These are phyloP conservation scores for Vidua chalybeata DNA, from an alignment of 2,113 vertebrate genomes.

Conservation along the genomic window DNA sequence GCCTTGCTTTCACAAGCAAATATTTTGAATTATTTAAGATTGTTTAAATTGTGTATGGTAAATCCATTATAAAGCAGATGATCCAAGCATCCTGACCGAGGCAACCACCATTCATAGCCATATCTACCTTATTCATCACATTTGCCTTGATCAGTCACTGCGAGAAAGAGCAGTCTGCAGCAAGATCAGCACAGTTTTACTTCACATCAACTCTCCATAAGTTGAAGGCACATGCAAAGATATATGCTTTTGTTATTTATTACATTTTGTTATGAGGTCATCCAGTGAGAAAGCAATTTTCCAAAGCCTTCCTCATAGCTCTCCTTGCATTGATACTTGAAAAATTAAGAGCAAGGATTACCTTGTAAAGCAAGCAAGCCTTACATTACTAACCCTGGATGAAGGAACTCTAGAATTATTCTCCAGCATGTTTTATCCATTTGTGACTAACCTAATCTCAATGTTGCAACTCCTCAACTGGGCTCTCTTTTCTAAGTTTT, in stretches of 20 bases:
- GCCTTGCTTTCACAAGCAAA: neutral
- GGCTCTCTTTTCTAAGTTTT: neutral
- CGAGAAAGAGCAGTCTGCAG: neutral
- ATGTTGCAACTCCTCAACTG: neutral
- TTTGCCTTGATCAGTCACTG: neutral
- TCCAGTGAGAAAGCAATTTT: neutral
- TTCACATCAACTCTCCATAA: neutral
- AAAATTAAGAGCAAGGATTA: neutral
- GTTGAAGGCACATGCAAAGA: neutral
- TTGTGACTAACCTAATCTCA: neutral
- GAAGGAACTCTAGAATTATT: neutral
- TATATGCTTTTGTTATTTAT: neutral
- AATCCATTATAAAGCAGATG: neutral
- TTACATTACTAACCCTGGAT: neutral
- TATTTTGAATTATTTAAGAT: neutral
- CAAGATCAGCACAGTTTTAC: neutral
- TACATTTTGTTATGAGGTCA: neutral
- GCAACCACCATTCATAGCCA: neutral
- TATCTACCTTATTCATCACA: neutral
- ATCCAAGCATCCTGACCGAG: neutral
- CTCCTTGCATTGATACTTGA: neutral
- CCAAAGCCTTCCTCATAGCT: neutral
- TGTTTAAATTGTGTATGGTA: neutral
- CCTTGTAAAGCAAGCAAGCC: no score
- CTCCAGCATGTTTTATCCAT: neutral